Evolutionary conservation across 1,140 invertebrate species (phyloP), one percentile per base, ranked within the genome.

Genomic region (Phthorimaea operculella): DNA sequence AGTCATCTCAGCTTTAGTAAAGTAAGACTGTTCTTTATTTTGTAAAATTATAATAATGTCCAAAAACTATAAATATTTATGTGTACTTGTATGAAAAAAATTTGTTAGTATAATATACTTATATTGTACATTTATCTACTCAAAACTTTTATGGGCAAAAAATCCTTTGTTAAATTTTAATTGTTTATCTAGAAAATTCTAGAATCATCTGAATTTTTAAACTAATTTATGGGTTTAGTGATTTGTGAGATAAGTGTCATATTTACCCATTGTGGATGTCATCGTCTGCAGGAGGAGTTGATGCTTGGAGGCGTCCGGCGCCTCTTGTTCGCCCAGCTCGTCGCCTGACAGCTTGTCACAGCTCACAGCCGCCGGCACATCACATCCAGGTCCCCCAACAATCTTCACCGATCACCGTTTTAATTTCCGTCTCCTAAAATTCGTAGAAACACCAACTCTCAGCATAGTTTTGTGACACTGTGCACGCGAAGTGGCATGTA

Each of bases 251-350:
- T 2, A 28, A 6, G 39, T 42, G 8, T 42, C 11, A 74, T 79
- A 80, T 75, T 85, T 83, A 85, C 82, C 82, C 82, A 85, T 85
- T 62, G 82, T 85, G 63, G 82, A 85, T 60, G 82, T 85, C 82
- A 85, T 85, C 66, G 72, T 85, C 74, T 83, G 82, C 67, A 85
- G 69, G 70, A 75, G 78, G 55, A 68, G 68, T 60, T 72, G 73
- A 62, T 82, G 82, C 63, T 73, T 67, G 62, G 74, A 80, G 78
- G 82, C 79, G 77, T 77, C 79, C 28, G 64, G 66, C 76, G 77
- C 78, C 82, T 80, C 73, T 58, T 63, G 69, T 49, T 75, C 73
- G 75, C 72, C 74, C 77, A 79, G 78, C 66, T 74, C 76, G 72
- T 78, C 73, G 64, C 76, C 72, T 68, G 76, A 80, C 82, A 83